Conservation (phyloP, 23 tunicate genomes). For the Corella eumyota region DNA sequence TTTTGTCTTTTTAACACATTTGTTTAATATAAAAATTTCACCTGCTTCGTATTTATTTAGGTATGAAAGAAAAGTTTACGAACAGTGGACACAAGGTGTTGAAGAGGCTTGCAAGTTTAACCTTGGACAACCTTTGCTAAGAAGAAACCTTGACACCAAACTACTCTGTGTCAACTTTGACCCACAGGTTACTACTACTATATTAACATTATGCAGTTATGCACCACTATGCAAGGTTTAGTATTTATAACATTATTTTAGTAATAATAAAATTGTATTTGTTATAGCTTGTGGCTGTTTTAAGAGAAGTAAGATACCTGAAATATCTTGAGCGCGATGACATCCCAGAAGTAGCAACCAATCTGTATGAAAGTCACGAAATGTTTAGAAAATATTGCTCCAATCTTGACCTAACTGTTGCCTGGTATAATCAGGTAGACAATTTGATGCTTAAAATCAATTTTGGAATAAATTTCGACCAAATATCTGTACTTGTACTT, state of each 20-base stretch:
- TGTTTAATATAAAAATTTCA: too few relatives aligned
- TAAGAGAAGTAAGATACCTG: slow-evolving; percentile 88
- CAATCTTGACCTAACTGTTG: slow-evolving; percentile 57
- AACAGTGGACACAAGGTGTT: slow-evolving; percentile 66
- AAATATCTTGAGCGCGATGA: slow-evolving; percentile 44
- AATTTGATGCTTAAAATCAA: neutral
- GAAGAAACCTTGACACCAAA: slow-evolving; percentile 43
- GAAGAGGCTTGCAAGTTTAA: slow-evolving; percentile 86
- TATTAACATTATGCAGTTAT: neutral
- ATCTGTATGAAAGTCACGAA: slow-evolving; percentile 60
- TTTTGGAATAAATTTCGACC: neutral
- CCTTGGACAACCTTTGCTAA: slow-evolving; percentile 66
- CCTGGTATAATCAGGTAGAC: slow-evolving; percentile 81
- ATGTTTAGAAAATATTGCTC: slow-evolving; percentile 66
- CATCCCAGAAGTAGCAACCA: slow-evolving; percentile 65
- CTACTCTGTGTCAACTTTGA: slow-evolving; percentile 84
- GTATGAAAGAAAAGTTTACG: slow-evolving; percentile 33
- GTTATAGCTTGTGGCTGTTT: slow-evolving; percentile 97
- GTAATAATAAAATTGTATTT: too few relatives aligned
- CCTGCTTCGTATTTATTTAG: slow-evolving; percentile 22
- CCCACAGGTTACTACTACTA: slow-evolving; percentile 52
- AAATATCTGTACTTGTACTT: neutral
- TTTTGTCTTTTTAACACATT: neutral
- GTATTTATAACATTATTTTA: too few relatives aligned
- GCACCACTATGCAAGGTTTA: neutral